Evolutionary conservation across 2,797 vertebrate genomes (phyloP).

Genomic region (Babyrousa celebensis): DNA sequence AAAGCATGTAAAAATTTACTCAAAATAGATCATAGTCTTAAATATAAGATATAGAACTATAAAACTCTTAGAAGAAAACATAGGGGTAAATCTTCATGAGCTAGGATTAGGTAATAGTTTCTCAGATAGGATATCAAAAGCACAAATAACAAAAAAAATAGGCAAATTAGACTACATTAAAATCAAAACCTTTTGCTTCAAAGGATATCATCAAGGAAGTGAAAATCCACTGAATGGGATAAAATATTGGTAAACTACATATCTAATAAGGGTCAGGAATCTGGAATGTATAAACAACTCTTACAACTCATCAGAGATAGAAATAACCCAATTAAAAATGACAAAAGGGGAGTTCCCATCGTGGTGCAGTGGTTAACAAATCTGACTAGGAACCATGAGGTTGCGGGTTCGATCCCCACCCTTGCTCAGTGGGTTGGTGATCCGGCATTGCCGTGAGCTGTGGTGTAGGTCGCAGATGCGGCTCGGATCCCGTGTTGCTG

Average conservation of each 20-base stretch:
- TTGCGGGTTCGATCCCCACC: no score
- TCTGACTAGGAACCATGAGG: no score
- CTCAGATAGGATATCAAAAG: slow-evolving; percentile 24
- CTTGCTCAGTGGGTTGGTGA: no score
- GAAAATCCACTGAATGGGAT: background rate
- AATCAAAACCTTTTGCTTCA: slow-evolving; percentile 47
- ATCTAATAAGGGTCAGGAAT: background rate
- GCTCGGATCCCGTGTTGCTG: no score
- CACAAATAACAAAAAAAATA: slow-evolving; percentile 28
- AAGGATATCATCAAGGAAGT: slow-evolving; percentile 15
- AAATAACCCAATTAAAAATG: slow-evolving; percentile 10
- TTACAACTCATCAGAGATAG: slow-evolving; percentile 37
- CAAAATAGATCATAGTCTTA: background rate
- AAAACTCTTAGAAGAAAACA: slow-evolving; percentile 52
- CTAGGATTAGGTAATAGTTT: background rate
- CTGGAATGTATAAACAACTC: slow-evolving; percentile 16
- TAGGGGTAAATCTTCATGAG: background rate
- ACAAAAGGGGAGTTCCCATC: background rate
- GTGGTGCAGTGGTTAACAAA: no score
- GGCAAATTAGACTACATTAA: background rate
- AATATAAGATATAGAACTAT: slow-evolving; percentile 9
- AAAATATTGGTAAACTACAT: slow-evolving; percentile 35
- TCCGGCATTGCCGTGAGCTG: no score
- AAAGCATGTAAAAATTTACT: slow-evolving; percentile 21
- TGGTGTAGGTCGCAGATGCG: no score